Percentiles rank a stretch among this genome's conserved stretches.
These are phyloP conservation scores for Andrena bucephala DNA, from an alignment of 2,888 invertebrate genomes.

Conservation along the genomic window DNA sequence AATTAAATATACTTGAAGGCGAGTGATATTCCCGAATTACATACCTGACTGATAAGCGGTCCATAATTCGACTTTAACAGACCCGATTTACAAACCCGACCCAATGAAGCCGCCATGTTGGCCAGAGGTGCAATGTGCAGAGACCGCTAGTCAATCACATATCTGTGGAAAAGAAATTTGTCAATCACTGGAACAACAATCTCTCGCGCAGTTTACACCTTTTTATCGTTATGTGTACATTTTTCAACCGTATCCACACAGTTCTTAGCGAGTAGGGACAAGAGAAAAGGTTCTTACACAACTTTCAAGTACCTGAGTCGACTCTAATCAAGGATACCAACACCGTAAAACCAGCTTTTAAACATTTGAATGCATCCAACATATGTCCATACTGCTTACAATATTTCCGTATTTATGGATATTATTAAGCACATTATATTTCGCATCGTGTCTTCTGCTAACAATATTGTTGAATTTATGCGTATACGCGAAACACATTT, in stretches of 20 bases:
- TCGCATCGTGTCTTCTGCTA: not conserved
- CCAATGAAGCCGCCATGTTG: slow-evolving; percentile 95
- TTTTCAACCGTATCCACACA: not conserved
- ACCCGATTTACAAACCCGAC: slow-evolving; percentile 94
- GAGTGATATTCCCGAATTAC: slow-evolving; percentile 70
- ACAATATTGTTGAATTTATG: not conserved
- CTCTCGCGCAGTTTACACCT: not conserved
- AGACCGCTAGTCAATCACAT: slow-evolving; percentile 71
- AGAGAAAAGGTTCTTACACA: slow-evolving; percentile 55
- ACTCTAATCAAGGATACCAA: slow-evolving; percentile 59
- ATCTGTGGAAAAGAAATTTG: slow-evolving; percentile 31
- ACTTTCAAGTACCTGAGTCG: slow-evolving; percentile 37
- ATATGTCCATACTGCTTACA: not conserved
- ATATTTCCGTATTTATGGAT: not conserved
- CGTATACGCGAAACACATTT: not conserved
- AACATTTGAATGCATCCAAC: not conserved
- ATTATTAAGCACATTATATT: not conserved
- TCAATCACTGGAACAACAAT: slow-evolving; percentile 3
- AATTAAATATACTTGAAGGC: not conserved
- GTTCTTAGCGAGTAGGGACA: not conserved
- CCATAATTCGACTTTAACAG: slow-evolving; percentile 91
- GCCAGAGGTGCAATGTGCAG: slow-evolving; percentile 82
- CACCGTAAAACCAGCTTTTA: slow-evolving; percentile 32
- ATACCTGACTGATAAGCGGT: slow-evolving; percentile 90
- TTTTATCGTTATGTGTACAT: slow-evolving; percentile 5